Percentiles rank a stretch among this genome's conserved stretches.
These are phyloP conservation scores for Fopius arisanus DNA, from an alignment of 1,140 invertebrate species.

Conservation along the genomic window DNA sequence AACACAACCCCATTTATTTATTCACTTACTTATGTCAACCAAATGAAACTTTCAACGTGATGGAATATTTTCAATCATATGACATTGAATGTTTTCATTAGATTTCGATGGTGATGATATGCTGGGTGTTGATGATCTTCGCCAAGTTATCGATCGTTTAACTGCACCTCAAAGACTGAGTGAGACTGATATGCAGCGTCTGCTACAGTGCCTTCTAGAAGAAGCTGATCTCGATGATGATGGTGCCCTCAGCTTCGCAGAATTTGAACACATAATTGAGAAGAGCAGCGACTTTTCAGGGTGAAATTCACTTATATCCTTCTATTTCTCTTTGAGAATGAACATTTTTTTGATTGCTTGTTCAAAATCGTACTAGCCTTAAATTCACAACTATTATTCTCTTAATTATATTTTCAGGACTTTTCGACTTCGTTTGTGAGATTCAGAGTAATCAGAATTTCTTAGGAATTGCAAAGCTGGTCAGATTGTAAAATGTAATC, in stretches of 20 bases:
- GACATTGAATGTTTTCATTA: conserved; percentile 49
- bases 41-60: no score
- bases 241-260: conserved; percentile 88
- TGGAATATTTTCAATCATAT: no score
- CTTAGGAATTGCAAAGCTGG: not conserved
- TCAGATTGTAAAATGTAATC: not conserved
- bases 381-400: not conserved
- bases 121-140: conserved; percentile 78
- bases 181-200: conserved; percentile 75
- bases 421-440: conserved; percentile 71
- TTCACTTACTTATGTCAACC: no score
- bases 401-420: conserved; percentile 65
- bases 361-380: not conserved
- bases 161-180: conserved; percentile 72
- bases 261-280: conserved; percentile 94
- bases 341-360: not conserved
- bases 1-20: no score
- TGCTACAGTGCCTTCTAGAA: conserved; percentile 80
- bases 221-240: conserved; percentile 94
- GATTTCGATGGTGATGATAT: conserved; percentile 95
- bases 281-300: conserved; percentile 90
- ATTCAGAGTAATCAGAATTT: not conserved
- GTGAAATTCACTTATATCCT: no score
- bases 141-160: conserved; percentile 77
- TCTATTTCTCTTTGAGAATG: conserved; percentile 19